A percentile compares a stretch with the other conserved stretches of the same genome.
These are phyloP conservation scores for Holocentrus rufus DNA, from an alignment of 2,797 vertebrate species.

Conservation along the genomic window DNA sequence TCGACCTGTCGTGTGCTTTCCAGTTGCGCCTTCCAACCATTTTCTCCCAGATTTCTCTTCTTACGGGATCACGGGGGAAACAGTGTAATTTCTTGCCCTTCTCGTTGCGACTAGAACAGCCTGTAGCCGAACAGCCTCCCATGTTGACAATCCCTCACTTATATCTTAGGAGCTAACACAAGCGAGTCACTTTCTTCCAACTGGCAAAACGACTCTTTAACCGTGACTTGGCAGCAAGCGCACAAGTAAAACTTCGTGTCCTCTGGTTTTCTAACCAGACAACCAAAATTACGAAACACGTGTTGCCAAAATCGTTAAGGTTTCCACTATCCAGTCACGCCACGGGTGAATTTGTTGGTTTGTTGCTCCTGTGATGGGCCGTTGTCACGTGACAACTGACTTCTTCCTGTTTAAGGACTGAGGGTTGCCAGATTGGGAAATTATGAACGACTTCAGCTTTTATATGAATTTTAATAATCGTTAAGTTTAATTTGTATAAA, in stretches of 20 bases:
- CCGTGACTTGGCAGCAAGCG: neutral
- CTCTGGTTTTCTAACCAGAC: neutral
- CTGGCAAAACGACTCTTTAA: neutral
- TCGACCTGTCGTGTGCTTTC: constrained; percentile 20
- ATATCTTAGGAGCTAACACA: neutral
- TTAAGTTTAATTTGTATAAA: too few relatives aligned
- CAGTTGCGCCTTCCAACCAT: constrained; percentile 21
- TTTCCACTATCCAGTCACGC: constrained; percentile 5
- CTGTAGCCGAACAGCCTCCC: constrained; percentile 23
- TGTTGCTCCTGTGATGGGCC: constrained; percentile 17
- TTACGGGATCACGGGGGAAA: constrained; percentile 2
- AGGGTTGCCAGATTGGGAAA: constrained; percentile 13
- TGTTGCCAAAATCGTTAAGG: neutral
- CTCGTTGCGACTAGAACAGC: constrained; percentile 20
- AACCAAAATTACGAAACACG: neutral
- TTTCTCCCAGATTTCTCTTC: constrained; percentile 15
- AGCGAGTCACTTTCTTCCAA: constrained; percentile 1
- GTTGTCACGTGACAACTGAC: constrained; percentile 14
- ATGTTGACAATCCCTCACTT: constrained; percentile 15
- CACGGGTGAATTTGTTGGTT: constrained; percentile 4
- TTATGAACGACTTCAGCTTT: too few relatives aligned
- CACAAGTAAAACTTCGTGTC: neutral
- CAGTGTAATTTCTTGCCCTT: constrained; percentile 20
- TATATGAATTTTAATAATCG: too few relatives aligned
- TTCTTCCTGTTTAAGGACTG: constrained; percentile 12